These are phyloP conservation scores for Muscidifurax raptorellus DNA, from an alignment of 1,140 invertebrate species.

Conservation along the genomic window DNA sequence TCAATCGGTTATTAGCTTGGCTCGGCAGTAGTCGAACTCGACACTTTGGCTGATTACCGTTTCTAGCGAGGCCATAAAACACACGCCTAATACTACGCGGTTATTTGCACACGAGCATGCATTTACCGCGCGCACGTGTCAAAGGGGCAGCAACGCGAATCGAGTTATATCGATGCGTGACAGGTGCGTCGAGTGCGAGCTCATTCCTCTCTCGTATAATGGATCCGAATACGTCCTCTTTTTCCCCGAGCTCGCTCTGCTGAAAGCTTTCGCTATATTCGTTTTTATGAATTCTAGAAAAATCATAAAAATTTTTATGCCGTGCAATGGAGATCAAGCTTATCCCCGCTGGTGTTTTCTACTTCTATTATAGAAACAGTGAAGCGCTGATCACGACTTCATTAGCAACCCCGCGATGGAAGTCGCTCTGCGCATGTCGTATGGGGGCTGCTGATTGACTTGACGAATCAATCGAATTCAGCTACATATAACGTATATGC, in stretches of 20 bases:
- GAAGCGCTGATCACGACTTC: background rate
- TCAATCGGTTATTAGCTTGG: background rate
- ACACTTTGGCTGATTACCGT: background rate
- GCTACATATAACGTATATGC: too few species aligned
- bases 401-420: background rate
- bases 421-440: background rate
- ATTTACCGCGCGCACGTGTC: background rate
- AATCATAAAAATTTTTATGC: background rate
- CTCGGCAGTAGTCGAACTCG: background rate
- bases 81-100: background rate
- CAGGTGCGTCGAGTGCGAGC: background rate
- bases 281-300: background rate
- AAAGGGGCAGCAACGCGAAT: background rate
- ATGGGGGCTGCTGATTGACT: background rate
- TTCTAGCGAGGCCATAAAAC: background rate
- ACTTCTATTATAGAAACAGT: too few species aligned
- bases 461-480: background rate
- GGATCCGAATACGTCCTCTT: background rate
- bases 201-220: slow-evolving; percentile 33
- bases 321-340: too few species aligned
- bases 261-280: background rate
- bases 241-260: background rate
- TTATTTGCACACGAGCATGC: background rate
- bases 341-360: too few species aligned
- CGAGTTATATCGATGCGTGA: slow-evolving; percentile 12